phyloP scores from a whole-genome alignment of 2,888 invertebrate species.

The Heliconius ismenius region DNA sequence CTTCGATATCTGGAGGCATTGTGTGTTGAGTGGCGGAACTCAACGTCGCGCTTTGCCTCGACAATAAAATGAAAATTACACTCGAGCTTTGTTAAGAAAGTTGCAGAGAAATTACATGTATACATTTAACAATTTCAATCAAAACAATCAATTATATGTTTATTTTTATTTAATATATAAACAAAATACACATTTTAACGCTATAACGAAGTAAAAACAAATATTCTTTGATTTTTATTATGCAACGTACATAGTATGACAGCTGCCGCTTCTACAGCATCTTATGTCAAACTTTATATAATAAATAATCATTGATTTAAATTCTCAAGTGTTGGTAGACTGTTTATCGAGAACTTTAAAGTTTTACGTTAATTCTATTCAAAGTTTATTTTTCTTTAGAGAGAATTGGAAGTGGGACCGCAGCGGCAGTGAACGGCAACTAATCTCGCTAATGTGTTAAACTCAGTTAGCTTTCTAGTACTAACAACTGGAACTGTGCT shows the following conservation, averaged over 20 bases:
- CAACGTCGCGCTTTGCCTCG: no score
- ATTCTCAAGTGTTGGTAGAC: background rate
- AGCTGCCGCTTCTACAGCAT: background rate
- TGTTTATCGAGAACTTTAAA: constrained; percentile 22
- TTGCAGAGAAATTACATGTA: background rate
- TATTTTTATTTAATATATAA: background rate
- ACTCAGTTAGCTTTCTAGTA: constrained; percentile 34
- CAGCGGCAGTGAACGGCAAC: constrained; percentile 32
- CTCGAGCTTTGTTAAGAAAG: no score
- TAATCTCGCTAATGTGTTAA: constrained; percentile 40
- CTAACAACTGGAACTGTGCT: constrained; percentile 15
- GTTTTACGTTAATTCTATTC: constrained; percentile 28
- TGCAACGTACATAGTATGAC: background rate
- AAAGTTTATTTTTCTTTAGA: constrained; percentile 33
- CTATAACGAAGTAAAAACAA: background rate
- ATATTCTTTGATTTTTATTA: no score
- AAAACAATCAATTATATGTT: no score
- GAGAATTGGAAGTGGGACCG: constrained; percentile 27
- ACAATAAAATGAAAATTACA: background rate
- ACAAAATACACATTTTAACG: background rate
- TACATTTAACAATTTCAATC: no score
- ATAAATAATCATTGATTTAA: constrained; percentile 4
- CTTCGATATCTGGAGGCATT: no score
- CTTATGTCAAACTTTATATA: background rate
- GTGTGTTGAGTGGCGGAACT: no score